Percentiles rank a stretch among this genome's conserved stretches.
Evolutionary conservation across 1,140 invertebrate genomes (phyloP).

Genomic region (Zaprionus taronus): DNA sequence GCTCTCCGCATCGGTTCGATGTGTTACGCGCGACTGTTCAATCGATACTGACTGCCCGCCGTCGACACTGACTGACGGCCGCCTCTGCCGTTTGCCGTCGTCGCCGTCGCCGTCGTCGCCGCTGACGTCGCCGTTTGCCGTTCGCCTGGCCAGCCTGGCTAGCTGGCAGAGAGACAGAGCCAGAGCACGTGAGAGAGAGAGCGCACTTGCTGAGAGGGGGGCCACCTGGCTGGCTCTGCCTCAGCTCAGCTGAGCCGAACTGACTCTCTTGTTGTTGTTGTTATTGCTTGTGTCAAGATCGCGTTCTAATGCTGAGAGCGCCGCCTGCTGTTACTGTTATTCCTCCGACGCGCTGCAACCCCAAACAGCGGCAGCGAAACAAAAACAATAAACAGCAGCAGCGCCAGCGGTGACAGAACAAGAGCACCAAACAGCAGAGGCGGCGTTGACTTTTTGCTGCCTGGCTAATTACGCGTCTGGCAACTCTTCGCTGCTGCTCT

Average conservation of each 20-base stretch:
- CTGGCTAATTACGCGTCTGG: slow-evolving; percentile 41
- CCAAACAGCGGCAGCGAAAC: neutral
- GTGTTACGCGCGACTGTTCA: slow-evolving; percentile 79
- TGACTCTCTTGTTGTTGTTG: slow-evolving; percentile 22
- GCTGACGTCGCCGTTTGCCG: neutral
- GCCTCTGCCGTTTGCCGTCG: slow-evolving; percentile 23
- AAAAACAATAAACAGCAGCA: slow-evolving; percentile 13
- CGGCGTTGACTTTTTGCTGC: slow-evolving; percentile 37
- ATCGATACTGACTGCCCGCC: slow-evolving; percentile 65
- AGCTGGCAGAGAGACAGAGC: slow-evolving; percentile 3
- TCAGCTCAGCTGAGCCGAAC: slow-evolving; percentile 17
- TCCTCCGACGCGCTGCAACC: slow-evolving; percentile 18
- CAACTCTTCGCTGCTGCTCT: slow-evolving; percentile 25
- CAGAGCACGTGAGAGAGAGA: slow-evolving; percentile 14
- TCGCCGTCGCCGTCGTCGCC: neutral
- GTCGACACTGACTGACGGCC: slow-evolving; percentile 29
- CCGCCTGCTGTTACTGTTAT: slow-evolving; percentile 5
- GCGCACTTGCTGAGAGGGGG: slow-evolving; percentile 6
- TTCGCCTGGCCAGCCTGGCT: slow-evolving; percentile 18
- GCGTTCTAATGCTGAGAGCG: slow-evolving; percentile 51
- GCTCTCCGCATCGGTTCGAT: slow-evolving; percentile 70
- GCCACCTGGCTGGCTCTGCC: neutral
- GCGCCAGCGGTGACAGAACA: slow-evolving; percentile 11
- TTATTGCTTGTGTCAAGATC: slow-evolving; percentile 49
- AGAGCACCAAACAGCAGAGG: slow-evolving; percentile 5